Base-by-base conservation (phyloP, 2,113 vertebrate species). In the Hippocampus guttulatus region DNA sequence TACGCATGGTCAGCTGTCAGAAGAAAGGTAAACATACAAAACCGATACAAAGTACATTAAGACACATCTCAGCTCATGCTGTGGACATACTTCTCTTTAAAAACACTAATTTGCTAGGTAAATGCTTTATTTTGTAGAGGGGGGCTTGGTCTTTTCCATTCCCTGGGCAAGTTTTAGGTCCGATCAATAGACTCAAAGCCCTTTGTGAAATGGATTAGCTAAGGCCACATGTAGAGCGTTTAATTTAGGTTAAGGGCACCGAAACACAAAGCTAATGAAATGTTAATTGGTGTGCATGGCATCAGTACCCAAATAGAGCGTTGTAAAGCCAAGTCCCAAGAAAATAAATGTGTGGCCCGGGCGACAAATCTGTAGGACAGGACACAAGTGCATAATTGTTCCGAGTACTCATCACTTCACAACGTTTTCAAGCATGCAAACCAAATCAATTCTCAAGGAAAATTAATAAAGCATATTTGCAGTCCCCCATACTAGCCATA, bases 151-250 rank as follows among this genome's bases (percentile, higher is more conserved):
- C 80, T 75, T 79, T 80, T 77, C 80, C 77, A 70, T 79, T 82
- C 68, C 57, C 75, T 18, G 21, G 20, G 2, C 51, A 84, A 83
- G 81, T 73, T 85, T 84, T 80, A 86, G 87, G 86, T 90, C 89
- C 88, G 80, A 81, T 71, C 41, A 70, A 58, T 62, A 71, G 72
- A 75, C 72, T 75, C 68, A 61, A 52, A 88, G 77, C 89, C 87
- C 86, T 88, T 83, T 63, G 40, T 76, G 75, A 85, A 85, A 85
- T 75, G 66, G 72, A 74, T 79, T 20, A 84, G 80, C 88, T 90
- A 91, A 92, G 89, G 92, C 89, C 89, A 89, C 84, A 79, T 71
- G 84, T 81, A 76, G 74, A 79, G 69, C 60, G 68, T 14, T 23
- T 38, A 47, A 74, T 25, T 74, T 54, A 30, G 41, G 64, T 25